Evolutionary conservation across 2,888 invertebrate species (phyloP), one percentile per base, ranked within the genome.

Genomic region (Acleris sparsana): DNA sequence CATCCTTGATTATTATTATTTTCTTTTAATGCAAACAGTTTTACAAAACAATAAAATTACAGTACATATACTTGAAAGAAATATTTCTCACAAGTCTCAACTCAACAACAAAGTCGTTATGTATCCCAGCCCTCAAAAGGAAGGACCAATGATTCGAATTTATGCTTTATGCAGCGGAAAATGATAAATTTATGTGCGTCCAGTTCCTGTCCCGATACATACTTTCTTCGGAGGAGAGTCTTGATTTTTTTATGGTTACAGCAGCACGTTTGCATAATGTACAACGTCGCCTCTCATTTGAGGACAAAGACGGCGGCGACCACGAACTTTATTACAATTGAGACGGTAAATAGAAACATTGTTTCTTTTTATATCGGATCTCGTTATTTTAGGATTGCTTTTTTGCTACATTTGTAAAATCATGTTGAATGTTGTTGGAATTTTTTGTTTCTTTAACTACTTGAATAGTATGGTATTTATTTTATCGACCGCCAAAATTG

Each of bases 91-190:
- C 39, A 5, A 60, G 60, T 61, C 55, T 43, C 64, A 63, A 63
- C 33, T 55, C 51, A 58, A 70, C 67, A 73, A 72, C 70, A 78
- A 80, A 75, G 71, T 79, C 74, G 76, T 78, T 72, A 71, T 71
- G 69, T 65, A 68, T 68, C 57, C 63, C 51, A 73, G 75, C 79
- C 86, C 82, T 77, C 73, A 68, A 61, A n/a, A 85, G 87, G 89
- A 88, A 89, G 79, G 83, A 86, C 82, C 88, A 89, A 86, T 90
- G 91, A 91, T 88, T 87, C 88, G 90, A 88, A 87, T 89, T 89
- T 89, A 87, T 85, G 92, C 87, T 92, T 92, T 90, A 92, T 92
- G 90, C 90, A 88, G 87, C 86, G 92, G 92, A 92, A 92, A 92
- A 92, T 91, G 81, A 92, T 87, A 92, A 91, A 92, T 92, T 91